phyloP scores from a whole-genome alignment of 2,113 vertebrate genomes.

The Calyptommatus sinebrachiatus region DNA sequence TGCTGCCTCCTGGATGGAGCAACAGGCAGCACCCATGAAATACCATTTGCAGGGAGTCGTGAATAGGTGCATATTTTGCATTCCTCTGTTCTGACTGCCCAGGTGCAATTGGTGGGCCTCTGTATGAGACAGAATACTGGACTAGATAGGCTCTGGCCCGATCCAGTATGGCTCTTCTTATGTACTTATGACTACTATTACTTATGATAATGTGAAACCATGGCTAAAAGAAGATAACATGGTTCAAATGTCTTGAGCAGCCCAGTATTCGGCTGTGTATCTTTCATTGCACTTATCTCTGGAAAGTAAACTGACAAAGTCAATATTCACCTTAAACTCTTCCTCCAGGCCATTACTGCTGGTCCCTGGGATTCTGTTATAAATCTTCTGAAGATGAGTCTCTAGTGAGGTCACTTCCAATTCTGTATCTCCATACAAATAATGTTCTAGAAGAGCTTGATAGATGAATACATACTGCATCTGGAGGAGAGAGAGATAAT shows the following conservation, averaged over 20 bases:
- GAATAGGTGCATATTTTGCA: too few relatives aligned
- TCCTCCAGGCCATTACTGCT: constrained; percentile 93
- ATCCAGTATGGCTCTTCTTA: too few relatives aligned
- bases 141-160: too few relatives aligned
- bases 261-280: not conserved
- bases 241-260: not conserved
- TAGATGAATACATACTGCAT: constrained; percentile 99
- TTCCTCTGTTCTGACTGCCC: too few relatives aligned
- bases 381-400: constrained; percentile 93
- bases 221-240: not conserved
- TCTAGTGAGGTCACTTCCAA: constrained; percentile 97
- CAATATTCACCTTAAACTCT: constrained; percentile 89
- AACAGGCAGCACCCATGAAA: too few relatives aligned
- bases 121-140: too few relatives aligned
- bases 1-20: too few relatives aligned
- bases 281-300: not conserved
- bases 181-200: too few relatives aligned
- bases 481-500: constrained; percentile 63
- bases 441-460: constrained; percentile 96
- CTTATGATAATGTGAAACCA: not conserved
- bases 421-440: constrained; percentile 96
- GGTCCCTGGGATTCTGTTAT: constrained; percentile 88
- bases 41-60: too few relatives aligned
- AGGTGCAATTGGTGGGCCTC: too few relatives aligned
- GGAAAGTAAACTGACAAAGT: too few relatives aligned